Conservation (phyloP, 2,797 vertebrate genomes). For the Petrocephalus schoutedeni region DNA sequence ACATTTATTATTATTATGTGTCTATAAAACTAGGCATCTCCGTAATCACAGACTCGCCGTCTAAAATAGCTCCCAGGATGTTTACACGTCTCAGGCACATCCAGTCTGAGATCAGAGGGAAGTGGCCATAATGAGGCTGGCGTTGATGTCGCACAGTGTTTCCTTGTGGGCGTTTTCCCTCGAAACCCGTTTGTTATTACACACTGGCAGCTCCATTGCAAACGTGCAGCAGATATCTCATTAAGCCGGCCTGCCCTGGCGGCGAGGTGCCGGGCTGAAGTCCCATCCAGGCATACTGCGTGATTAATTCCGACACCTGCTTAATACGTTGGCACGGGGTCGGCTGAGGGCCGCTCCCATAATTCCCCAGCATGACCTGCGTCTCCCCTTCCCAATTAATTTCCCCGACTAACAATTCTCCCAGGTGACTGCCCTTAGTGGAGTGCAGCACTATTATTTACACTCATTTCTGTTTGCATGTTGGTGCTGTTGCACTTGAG, state of each 20-base stretch:
- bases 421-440: background rate
- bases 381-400: conserved; percentile 16
- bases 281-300: background rate
- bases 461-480: background rate
- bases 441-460: background rate
- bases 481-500: background rate
- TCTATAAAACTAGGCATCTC: background rate
- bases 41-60: background rate
- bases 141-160: background rate
- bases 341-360: background rate
- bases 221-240: background rate
- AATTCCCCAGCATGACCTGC: background rate
- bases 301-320: background rate
- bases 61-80: background rate
- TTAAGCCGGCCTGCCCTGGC: background rate
- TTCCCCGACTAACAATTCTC: conserved; percentile 11
- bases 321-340: background rate
- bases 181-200: background rate
- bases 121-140: background rate
- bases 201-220: too few species aligned
- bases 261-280: background rate
- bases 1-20: background rate
- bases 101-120: background rate
- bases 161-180: background rate
- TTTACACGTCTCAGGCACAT: background rate